Conservation (phyloP, 2,888 invertebrate genomes). For the Meandrusa payeni region DNA sequence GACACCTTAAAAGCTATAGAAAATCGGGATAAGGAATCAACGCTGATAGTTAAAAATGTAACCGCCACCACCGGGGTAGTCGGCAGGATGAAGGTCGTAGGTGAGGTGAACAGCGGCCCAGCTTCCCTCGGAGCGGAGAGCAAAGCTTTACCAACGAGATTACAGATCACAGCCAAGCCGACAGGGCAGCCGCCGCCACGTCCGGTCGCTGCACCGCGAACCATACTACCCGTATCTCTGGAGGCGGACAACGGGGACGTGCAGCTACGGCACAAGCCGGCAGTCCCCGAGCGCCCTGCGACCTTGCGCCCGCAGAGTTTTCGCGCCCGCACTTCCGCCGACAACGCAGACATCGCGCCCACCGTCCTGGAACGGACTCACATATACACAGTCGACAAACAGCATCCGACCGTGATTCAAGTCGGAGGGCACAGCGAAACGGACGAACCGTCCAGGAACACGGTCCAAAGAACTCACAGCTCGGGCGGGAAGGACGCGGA, state of each 20-base stretch:
- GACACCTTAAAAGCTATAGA: conserved; percentile 45
- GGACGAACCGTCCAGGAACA: conserved; percentile 51
- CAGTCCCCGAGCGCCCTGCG: conserved; percentile 90
- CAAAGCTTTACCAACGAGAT: conserved; percentile 37
- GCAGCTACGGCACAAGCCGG: conserved; percentile 85
- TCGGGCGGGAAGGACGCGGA: conserved; percentile 69
- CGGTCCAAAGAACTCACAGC: conserved; percentile 72
- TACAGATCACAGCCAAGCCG: conserved; percentile 51
- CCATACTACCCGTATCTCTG: conserved; percentile 45
- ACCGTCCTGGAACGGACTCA: conserved; percentile 84
- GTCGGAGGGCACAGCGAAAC: conserved; percentile 46
- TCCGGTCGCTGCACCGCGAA: conserved; percentile 74
- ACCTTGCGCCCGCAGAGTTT: conserved; percentile 82
- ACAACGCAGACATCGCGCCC: conserved; percentile 41
- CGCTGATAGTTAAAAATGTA: conserved; percentile 58
- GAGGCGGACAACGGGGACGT: conserved; percentile 60
- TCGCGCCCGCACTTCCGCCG: conserved; percentile 59
- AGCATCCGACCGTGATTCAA: conserved; percentile 86
- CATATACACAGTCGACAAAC: conserved; percentile 87
- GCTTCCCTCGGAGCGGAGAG: conserved; percentile 49
- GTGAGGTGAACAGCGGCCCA: conserved; percentile 56
- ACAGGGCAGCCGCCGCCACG: conserved; percentile 77
- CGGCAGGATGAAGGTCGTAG: conserved; percentile 63
- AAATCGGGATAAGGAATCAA: conserved; percentile 42
- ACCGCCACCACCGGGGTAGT: conserved; percentile 70